phyloP scores from a whole-genome alignment of 1,140 invertebrate species.

The Nephotettix cincticeps region DNA sequence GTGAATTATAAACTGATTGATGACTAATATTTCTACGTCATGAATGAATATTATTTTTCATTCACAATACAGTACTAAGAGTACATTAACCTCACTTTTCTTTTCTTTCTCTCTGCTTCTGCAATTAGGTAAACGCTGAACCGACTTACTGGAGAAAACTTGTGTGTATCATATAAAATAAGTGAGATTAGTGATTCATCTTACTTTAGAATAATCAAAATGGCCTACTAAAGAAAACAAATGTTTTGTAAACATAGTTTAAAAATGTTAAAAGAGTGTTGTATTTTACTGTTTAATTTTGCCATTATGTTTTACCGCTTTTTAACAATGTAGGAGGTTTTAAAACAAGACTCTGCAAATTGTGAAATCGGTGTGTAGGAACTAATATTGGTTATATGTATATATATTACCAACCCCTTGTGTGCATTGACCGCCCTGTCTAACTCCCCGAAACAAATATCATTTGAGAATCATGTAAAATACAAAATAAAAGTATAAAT shows the following conservation, averaged over 20 bases:
- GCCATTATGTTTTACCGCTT: slow-evolving; percentile 23
- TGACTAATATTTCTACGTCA: too few species aligned
- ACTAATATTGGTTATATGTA: slow-evolving; percentile 27
- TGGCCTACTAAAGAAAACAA: slow-evolving; percentile 22
- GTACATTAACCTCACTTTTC: too few species aligned
- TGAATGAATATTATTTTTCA: too few species aligned
- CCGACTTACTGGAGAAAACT: background rate
- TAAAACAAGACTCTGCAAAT: slow-evolving; percentile 22
- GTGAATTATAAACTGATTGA: too few species aligned
- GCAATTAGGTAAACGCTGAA: too few species aligned
- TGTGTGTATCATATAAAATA: slow-evolving; percentile 18
- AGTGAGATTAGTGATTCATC: slow-evolving; percentile 18
- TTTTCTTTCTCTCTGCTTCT: too few species aligned
- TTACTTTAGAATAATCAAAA: slow-evolving; percentile 28
- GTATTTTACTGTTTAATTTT: slow-evolving; percentile 23
- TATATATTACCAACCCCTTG: slow-evolving; percentile 26
- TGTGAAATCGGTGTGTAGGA: slow-evolving; percentile 27
- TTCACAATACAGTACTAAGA: too few species aligned
- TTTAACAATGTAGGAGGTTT: slow-evolving; percentile 27
- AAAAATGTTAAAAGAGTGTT: slow-evolving; percentile 25
- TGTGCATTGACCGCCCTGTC: slow-evolving; percentile 18
- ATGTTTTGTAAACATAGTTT: slow-evolving; percentile 20
- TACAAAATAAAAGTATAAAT: slow-evolving; percentile 26
- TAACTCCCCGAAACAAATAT: slow-evolving; percentile 19
- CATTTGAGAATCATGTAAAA: slow-evolving; percentile 30